Evolutionary conservation across 2,113 vertebrate genomes (phyloP), one percentile per base, ranked within the genome.

Genomic region (Chaetops frenatus): DNA sequence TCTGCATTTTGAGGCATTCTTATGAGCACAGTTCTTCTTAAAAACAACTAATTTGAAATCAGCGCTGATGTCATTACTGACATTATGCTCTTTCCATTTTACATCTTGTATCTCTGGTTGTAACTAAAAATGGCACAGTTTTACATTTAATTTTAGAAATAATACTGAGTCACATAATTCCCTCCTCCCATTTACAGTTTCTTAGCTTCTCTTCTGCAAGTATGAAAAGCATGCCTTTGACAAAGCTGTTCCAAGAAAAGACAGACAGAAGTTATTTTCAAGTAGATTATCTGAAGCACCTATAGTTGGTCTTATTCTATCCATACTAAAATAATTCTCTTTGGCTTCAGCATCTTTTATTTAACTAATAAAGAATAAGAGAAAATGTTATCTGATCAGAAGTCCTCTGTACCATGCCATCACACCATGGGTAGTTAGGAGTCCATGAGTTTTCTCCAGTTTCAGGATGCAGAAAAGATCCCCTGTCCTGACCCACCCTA

Each of bases 81-180:
- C 79, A 85, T 95, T 88, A 91, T 76, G 57, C 19, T 94, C 33
- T 92, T 96, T 95, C 81, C 69, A 60, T 94, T 93, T 81, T 64
- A 74, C 42, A 6, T 56, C 0, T 0, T 4, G 2, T 89, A 48
- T 60, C 47, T 94, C 57, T 56, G 29, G 6, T 23, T 89, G 47
- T 64, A 92, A 79, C 53, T 85, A 82, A 90, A 96, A 88, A 90
- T 70, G 62, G 38, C 62, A 77, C 27, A 19, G 21, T 53, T 92
- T 92, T 92, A 77, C 35, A 74, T 82, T 93, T 79, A 79, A 42
- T 48, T 92, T 92, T 70, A 88, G 71, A 92, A 90, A 92, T 85
- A 70, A 66, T 92, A 92, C 38, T 88, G 79, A 93, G 50, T 95
- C 88, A 93, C 57, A 66, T 54, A 81, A 88, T 81, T 93, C 65